A percentile compares a stretch with the other conserved stretches of the same genome.
phyloP scores from a whole-genome alignment of 2,797 vertebrate genomes.

The Pteropus rufus region DNA sequence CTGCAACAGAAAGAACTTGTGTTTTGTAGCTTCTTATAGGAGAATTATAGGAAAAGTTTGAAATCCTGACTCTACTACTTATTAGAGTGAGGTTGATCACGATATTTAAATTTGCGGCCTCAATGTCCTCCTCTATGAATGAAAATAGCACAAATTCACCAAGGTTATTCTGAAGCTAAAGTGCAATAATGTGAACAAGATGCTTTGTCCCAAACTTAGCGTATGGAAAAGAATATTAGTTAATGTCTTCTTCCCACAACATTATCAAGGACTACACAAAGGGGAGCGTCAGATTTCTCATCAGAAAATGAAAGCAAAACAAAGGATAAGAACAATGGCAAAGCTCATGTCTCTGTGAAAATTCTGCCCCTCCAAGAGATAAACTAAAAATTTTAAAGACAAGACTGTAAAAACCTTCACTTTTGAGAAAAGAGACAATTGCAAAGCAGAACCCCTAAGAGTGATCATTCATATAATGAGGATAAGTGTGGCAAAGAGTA shows the following conservation, averaged over 20 bases:
- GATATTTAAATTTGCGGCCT: not conserved
- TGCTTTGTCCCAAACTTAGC: not conserved
- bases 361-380: not conserved
- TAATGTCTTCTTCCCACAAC: not conserved
- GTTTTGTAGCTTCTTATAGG: not conserved
- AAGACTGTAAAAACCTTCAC: not conserved
- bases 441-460: not conserved
- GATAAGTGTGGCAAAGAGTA: not conserved
- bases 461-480: not conserved
- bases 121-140: not conserved
- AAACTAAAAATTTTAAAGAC: not conserved
- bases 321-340: not conserved
- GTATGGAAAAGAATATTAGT: not conserved
- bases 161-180: not conserved
- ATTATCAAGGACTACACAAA: not conserved
- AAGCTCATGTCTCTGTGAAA: not conserved
- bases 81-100: too few relatives aligned
- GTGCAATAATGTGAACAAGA: not conserved
- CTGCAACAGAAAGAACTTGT: not conserved
- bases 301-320: not conserved
- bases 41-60: not conserved
- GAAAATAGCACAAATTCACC: not conserved
- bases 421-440: not conserved
- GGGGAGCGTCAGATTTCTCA: not conserved
- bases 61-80: not conserved